Percentiles rank a stretch among this genome's conserved stretches.
Conservation (phyloP, 2,888 invertebrate genomes). For the Agriopis leucophaearia region DNA sequence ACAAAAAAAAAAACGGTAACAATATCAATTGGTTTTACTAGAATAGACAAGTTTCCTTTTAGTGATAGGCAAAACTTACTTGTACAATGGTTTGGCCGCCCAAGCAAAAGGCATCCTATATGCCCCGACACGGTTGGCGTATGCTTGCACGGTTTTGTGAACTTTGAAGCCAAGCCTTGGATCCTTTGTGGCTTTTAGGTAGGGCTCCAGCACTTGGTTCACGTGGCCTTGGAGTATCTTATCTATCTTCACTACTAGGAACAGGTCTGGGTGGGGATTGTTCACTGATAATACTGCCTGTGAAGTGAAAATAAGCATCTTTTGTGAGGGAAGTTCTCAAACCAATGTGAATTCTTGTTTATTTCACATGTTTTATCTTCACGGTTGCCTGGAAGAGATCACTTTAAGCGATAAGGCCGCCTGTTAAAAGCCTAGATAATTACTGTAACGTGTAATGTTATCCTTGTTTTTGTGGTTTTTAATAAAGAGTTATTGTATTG, state of each 20-base stretch:
- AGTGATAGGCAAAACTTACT: conserved; percentile 43
- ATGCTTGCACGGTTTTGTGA: conserved; percentile 92
- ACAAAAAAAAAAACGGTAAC: not conserved
- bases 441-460: too few species aligned
- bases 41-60: not conserved
- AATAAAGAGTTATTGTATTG: too few species aligned
- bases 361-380: too few species aligned
- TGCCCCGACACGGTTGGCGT: conserved; percentile 93
- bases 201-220: conserved; percentile 94
- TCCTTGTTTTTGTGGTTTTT: too few species aligned
- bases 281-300: conserved; percentile 96
- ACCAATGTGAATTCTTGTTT: too few species aligned
- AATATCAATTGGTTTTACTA: not conserved
- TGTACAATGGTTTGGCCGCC: conserved; percentile 96
- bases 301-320: conserved; percentile 42
- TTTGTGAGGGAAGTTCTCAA: not conserved
- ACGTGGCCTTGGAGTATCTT: conserved; percentile 97
- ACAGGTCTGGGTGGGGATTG: conserved; percentile 96
- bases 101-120: conserved; percentile 99
- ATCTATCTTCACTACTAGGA: conserved; percentile 96
- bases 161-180: conserved; percentile 92
- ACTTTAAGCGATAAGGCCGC: too few species aligned
- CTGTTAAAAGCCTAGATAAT: too few species aligned
- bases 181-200: conserved; percentile 93
- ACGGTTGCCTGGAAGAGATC: too few species aligned